Evolutionary conservation across 2,113 vertebrate genomes (phyloP).

Genomic region (Sprattus sprattus): DNA sequence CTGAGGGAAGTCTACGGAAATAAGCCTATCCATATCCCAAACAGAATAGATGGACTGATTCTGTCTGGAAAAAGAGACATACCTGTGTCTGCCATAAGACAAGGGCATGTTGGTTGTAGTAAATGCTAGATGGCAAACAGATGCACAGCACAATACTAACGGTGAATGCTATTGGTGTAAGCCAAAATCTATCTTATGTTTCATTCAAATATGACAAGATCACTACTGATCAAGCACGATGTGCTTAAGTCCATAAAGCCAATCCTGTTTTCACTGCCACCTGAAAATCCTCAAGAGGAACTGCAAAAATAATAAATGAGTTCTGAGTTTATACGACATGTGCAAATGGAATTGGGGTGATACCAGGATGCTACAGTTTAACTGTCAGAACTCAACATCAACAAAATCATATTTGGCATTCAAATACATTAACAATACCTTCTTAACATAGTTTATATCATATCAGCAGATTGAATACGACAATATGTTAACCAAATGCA

Average conservation of each 20-base stretch:
- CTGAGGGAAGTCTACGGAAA: not conserved
- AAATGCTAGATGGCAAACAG: not conserved
- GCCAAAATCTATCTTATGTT: not conserved
- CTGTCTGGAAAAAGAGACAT: slow-evolving; percentile 25
- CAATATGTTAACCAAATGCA: not conserved
- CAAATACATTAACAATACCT: not conserved
- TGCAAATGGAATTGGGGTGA: not conserved
- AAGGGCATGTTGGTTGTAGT: not conserved
- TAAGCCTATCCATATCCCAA: not conserved
- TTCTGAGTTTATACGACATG: not conserved
- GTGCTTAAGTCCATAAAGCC: not conserved
- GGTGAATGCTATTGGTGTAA: not conserved
- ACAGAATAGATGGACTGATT: not conserved
- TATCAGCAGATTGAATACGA: not conserved
- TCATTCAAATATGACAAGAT: not conserved
- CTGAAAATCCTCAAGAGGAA: not conserved
- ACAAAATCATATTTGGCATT: not conserved
- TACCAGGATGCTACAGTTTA: not conserved
- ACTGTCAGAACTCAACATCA: not conserved
- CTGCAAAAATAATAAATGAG: not conserved
- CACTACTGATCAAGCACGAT: not conserved
- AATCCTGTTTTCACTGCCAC: not conserved
- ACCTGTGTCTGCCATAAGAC: not conserved
- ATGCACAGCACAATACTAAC: not conserved
- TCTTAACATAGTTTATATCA: not conserved